phyloP scores from a whole-genome alignment of 2,797 vertebrate genomes.

The Coregonus ussuriensis region DNA sequence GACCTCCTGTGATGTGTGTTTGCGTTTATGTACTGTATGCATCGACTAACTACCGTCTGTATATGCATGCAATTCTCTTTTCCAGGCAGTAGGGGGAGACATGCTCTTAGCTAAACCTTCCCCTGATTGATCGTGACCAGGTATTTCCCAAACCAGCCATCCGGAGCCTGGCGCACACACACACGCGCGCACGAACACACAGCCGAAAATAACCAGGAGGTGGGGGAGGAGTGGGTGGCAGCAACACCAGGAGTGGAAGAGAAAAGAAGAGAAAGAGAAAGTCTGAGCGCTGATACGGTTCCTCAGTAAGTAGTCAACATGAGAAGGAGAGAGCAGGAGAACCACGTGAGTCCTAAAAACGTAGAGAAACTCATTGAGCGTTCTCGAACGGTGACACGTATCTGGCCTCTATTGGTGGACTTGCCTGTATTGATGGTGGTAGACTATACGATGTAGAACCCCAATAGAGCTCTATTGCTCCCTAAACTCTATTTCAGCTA shows the following conservation, averaged over 20 bases:
- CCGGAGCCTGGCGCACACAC: constrained; percentile 44
- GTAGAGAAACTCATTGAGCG: not conserved
- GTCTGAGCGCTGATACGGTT: not conserved
- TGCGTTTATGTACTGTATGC: not conserved
- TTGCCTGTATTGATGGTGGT: not conserved
- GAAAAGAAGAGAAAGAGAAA: constrained; percentile 23
- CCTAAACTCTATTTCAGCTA: not conserved
- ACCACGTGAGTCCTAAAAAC: not conserved
- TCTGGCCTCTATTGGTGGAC: not conserved
- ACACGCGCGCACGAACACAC: constrained; percentile 7
- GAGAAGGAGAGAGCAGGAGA: not conserved
- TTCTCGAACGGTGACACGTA: not conserved
- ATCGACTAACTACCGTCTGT: constrained; percentile 9
- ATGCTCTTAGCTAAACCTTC: constrained; percentile 30
- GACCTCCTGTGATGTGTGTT: not conserved
- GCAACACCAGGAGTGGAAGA: constrained; percentile 59
- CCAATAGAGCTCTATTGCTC: not conserved
- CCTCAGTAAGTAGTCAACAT: not conserved
- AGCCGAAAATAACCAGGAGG: constrained; percentile 67
- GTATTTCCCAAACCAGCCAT: constrained; percentile 80
- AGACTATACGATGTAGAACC: not conserved
- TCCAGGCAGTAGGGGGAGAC: constrained; percentile 61
- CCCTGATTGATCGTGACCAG: constrained; percentile 74
- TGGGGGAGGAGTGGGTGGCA: constrained; percentile 63
- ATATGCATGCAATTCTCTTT: constrained; percentile 13